These are phyloP conservation scores for Eurystomus glaucurus DNA, from an alignment of 2,797 vertebrate species.

Conservation along the genomic window DNA sequence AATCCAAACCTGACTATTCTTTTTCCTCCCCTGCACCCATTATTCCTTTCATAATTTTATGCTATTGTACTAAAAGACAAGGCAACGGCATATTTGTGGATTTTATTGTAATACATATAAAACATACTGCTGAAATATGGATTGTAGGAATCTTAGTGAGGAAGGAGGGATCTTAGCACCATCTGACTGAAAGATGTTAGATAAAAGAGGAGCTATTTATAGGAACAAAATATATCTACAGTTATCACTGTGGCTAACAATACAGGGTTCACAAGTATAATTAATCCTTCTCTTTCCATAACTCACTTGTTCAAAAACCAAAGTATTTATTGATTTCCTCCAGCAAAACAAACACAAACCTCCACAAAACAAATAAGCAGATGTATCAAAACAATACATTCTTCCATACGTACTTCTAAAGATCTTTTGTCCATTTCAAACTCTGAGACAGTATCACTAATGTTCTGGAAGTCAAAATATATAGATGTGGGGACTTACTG, in stretches of 20 bases:
- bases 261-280: background rate
- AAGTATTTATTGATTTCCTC: background rate
- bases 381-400: background rate
- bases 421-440: background rate
- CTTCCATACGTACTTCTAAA: background rate
- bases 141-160: background rate
- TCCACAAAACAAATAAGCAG: background rate
- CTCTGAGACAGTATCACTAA: background rate
- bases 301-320: background rate
- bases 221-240: slow-evolving; percentile 40
- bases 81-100: slow-evolving; percentile 22
- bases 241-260: slow-evolving; percentile 30
- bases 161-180: slow-evolving; percentile 4
- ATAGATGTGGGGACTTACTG: background rate
- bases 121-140: slow-evolving; percentile 19
- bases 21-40: background rate
- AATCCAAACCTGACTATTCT: background rate
- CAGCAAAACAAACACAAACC: background rate
- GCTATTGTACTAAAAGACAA: slow-evolving; percentile 20
- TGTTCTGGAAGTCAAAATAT: background rate
- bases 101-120: slow-evolving; percentile 7
- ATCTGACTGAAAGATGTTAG: slow-evolving; percentile 74
- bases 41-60: slow-evolving; percentile 40
- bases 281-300: slow-evolving; percentile 31
- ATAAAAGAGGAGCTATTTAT: slow-evolving; percentile 74